Percentiles rank a stretch among this genome's conserved stretches.
Conservation (phyloP, 2,888 invertebrate species). For the Pherbina coryleti region DNA sequence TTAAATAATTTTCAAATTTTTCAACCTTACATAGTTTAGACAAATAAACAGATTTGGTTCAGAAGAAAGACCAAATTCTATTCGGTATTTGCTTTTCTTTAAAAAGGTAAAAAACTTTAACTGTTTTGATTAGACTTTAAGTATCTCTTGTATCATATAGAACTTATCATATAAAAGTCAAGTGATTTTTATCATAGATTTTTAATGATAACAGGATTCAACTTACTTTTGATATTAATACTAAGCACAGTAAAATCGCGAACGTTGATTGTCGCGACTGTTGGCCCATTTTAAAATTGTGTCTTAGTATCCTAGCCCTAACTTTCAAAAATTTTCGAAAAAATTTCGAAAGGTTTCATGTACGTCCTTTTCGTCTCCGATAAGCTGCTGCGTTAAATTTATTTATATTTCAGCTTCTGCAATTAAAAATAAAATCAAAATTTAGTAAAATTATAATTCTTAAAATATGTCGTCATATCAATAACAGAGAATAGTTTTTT, state of each 20-base stretch:
- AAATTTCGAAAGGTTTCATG: constrained; percentile 30
- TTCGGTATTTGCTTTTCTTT: no score
- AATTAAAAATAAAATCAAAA: constrained; percentile 23
- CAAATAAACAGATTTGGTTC: no score
- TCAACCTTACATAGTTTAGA: no score
- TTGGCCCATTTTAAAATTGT: constrained; percentile 64
- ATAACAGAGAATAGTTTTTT: no score
- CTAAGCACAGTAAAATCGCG: constrained; percentile 65
- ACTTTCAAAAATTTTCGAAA: constrained; percentile 10
- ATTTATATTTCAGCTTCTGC: constrained; percentile 26
- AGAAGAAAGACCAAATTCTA: no score
- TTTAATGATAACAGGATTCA: neutral
- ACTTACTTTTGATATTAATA: constrained; percentile 68
- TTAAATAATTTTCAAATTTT: no score
- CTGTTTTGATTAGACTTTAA: no score
- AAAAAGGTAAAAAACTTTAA: no score
- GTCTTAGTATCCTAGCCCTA: constrained; percentile 38
- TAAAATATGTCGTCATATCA: no score
- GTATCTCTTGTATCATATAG: no score
- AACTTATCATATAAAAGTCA: no score
- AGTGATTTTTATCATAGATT: no score
- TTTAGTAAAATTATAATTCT: neutral
- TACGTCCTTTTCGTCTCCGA: neutral
- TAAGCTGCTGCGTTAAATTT: neutral
- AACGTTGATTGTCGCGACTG: constrained; percentile 65